Percentiles rank a stretch among this genome's conserved stretches.
These are phyloP conservation scores for Centropus unirufus DNA, from an alignment of 2,113 vertebrate genomes.

Conservation along the genomic window DNA sequence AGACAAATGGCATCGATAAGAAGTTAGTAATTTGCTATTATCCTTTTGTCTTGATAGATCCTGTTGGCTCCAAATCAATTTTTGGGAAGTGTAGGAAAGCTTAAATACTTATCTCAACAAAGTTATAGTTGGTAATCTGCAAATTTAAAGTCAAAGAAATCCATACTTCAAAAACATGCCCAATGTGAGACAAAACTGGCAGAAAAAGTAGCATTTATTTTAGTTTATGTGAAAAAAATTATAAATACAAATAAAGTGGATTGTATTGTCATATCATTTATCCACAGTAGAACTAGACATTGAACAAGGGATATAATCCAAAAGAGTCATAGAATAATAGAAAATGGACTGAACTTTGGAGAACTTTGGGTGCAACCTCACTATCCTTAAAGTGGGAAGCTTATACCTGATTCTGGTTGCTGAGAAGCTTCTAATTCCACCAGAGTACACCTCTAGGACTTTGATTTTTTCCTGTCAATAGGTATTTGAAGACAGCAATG, in stretches of 20 bases:
- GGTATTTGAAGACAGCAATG: neutral
- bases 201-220: neutral
- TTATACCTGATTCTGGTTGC: neutral
- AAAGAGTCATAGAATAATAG: accelerated
- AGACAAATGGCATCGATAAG: neutral
- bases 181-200: neutral
- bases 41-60: neutral
- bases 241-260: neutral
- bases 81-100: neutral
- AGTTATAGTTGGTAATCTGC: neutral
- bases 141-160: neutral
- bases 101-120: neutral
- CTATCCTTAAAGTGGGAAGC: neutral
- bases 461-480: neutral
- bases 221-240: neutral
- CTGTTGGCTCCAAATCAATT: neutral
- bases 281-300: neutral
- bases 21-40: neutral
- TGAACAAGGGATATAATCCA: neutral
- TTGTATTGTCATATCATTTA: too few relatives aligned
- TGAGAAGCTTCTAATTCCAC: neutral
- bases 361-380: neutral
- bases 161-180: neutral
- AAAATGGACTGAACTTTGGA: neutral
- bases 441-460: neutral